These are phyloP conservation scores for Lagenorhynchus albirostris DNA, from an alignment of 2,113 vertebrate species.

Conservation along the genomic window DNA sequence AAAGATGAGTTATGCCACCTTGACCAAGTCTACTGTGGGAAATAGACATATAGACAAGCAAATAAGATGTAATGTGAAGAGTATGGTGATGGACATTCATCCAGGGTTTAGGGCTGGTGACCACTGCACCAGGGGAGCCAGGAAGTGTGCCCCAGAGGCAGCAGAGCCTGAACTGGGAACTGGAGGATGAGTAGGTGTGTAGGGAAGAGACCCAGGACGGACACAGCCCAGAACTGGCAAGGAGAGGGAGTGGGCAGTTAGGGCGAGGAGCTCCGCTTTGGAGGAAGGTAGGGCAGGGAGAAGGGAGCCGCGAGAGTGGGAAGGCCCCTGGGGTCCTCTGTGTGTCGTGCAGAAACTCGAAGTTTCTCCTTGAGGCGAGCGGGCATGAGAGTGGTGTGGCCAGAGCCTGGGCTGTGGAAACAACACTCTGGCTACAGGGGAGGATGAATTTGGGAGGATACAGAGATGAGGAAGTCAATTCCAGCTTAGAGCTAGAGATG, in stretches of 20 bases:
- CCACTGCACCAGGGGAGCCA: neutral
- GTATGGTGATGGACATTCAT: neutral
- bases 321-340: neutral
- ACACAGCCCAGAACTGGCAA: no score
- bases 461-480: neutral
- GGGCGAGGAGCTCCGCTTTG: no score
- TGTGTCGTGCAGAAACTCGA: neutral
- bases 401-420: no score
- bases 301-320: neutral
- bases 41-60: neutral
- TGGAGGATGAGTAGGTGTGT: neutral
- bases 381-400: neutral
- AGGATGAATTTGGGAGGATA: neutral
- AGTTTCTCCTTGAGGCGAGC: neutral
- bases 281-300: neutral
- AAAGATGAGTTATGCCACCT: neutral
- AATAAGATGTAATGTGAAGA: neutral
- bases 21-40: neutral
- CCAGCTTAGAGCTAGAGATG: neutral
- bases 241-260: neutral
- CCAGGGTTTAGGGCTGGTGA: neutral
- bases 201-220: no score
- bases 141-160: neutral
- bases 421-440: no score
- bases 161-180: neutral